Evolutionary conservation across 2,888 invertebrate genomes (phyloP).

Genomic region (Lepidonotus clava): DNA sequence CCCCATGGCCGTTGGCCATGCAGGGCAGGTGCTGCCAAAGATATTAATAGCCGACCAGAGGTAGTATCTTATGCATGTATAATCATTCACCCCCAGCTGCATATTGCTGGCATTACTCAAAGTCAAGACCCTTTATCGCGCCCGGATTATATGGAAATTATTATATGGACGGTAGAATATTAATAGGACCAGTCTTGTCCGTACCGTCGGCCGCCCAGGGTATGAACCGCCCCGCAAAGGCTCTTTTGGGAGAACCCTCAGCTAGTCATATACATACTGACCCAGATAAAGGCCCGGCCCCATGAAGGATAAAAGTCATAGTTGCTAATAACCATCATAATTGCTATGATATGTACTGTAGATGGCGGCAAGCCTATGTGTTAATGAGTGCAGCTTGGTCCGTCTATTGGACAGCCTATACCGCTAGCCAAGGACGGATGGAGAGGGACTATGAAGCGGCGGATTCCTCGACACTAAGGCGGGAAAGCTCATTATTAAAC

Average conservation of each 20-base stretch:
- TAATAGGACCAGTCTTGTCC: no score
- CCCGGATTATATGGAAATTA: slow-evolving; percentile 42
- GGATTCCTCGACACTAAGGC: not conserved
- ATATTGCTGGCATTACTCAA: slow-evolving; percentile 11
- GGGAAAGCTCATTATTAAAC: not conserved
- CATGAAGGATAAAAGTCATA: not conserved
- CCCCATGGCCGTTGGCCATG: slow-evolving; percentile 1
- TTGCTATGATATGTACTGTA: no score
- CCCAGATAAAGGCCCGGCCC: no score
- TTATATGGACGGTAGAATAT: slow-evolving; percentile 30
- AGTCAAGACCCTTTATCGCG: slow-evolving; percentile 16
- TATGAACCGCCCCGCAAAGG: no score
- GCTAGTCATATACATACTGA: no score
- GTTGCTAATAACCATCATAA: not conserved
- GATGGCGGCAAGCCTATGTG: no score
- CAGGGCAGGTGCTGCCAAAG: slow-evolving; percentile 11
- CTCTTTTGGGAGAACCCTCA: no score
- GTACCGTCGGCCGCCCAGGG: no score
- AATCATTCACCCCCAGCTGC: slow-evolving; percentile 27
- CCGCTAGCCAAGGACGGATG: no score
- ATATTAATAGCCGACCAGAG: not conserved
- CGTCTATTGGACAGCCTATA: no score
- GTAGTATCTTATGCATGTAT: slow-evolving; percentile 21
- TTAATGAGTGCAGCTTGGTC: no score
- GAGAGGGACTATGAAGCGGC: no score